phyloP scores from a whole-genome alignment of 2,113 vertebrate genomes.

The Myrmophylax atrothorax region DNA sequence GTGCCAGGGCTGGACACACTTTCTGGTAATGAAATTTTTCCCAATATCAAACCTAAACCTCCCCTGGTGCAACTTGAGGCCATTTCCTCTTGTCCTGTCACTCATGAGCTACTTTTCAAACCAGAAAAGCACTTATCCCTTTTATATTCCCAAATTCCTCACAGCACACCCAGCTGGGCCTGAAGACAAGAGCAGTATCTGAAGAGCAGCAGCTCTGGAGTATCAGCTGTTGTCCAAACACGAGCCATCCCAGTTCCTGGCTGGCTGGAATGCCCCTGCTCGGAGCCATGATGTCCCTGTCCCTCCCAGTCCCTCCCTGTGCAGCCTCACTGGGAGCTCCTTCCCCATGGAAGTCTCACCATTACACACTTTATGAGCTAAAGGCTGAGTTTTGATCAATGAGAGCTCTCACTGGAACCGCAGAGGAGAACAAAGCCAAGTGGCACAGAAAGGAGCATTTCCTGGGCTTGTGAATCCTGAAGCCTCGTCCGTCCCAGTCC shows the following conservation, averaged over 20 bases:
- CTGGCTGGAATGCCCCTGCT: not conserved
- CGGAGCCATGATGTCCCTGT: accelerated
- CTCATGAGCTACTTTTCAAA: not conserved
- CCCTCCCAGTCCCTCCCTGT: too few species aligned
- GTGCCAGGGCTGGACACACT: not conserved
- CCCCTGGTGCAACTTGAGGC: not conserved
- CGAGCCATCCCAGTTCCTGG: not conserved
- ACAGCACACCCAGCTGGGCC: not conserved
- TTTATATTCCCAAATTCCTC: not conserved
- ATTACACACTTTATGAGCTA: not conserved
- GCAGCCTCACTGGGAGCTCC: not conserved
- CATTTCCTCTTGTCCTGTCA: not conserved
- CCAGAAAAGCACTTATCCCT: not conserved
- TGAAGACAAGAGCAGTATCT: not conserved
- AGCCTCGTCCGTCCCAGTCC: not conserved
- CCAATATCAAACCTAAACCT: not conserved
- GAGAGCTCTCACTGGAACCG: not conserved
- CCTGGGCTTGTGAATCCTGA: not conserved
- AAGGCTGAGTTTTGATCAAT: not conserved
- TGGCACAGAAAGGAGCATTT: not conserved
- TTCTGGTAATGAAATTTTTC: not conserved
- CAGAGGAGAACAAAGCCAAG: not conserved
- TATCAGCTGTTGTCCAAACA: accelerated
- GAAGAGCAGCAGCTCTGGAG: not conserved
- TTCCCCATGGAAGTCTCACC: not conserved